Evolutionary conservation across 1,140 invertebrate genomes (phyloP), one percentile per base, ranked within the genome.

Genomic region (Chrysomallon squamiferum): DNA sequence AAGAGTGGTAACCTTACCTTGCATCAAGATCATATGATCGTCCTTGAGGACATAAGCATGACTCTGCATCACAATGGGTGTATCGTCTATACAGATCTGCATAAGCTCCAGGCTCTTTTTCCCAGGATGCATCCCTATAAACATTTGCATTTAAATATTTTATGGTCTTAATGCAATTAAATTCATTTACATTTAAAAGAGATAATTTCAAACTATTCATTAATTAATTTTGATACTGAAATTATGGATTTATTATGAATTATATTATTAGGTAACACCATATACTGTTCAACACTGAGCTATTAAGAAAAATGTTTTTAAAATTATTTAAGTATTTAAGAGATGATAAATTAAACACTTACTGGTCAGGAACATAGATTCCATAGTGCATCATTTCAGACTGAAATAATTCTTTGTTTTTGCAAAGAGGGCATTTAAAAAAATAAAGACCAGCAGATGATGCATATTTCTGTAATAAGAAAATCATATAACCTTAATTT

Each of bases 391-490:
- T 71, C 90, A 91, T 91, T 49, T 88, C 87, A 41, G 79, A 73
- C 70, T 88, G 84, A 80, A 91, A 91, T n/a, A 83, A 78, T 25
- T 87, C 78, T 66, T 88, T 88, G 80, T 90, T 88, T 65, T 90
- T 91, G 76, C 90, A 91, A 2, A 91, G 71, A 6, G 90, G 90
- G 77, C 90, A 91, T 71, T 90, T 90, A 75, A 91, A 91, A 76
- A 90, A 91, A 73, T 91, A 89, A 15, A 81, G 65, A 0, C 90
- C 90, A 45, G 90, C 88, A 82, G 87, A 90, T 25, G 87, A 68
- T 2, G 90, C 90, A 64, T 90, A 83, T 83, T 86, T 86, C 88
- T 90, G 75, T 65, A 85, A 77, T 61, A 71, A 60, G 59, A 56
- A 59, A 65, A 65, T 50, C 27, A 56, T 35, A 32, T 25, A 29